These are phyloP conservation scores for Antheraea yamamai DNA, from an alignment of 2,888 invertebrate species.

Conservation along the genomic window DNA sequence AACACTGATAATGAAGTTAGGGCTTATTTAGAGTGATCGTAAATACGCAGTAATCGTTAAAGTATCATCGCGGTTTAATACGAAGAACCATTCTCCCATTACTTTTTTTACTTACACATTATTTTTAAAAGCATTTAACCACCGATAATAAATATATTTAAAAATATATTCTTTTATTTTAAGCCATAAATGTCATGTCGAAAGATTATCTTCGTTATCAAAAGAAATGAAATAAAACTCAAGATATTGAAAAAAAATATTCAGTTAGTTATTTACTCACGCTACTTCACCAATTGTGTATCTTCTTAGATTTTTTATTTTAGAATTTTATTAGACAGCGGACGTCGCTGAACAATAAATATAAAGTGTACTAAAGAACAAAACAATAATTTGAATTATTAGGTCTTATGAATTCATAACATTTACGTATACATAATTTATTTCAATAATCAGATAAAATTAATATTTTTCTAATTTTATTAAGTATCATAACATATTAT, in stretches of 20 bases:
- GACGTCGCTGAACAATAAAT: neutral
- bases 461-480: neutral
- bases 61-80: neutral
- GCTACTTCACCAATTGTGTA: neutral
- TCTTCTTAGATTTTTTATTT: neutral
- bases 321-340: neutral
- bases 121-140: neutral
- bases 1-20: conserved; percentile 50
- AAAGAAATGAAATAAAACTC: neutral
- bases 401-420: neutral
- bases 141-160: neutral
- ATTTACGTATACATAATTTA: neutral
- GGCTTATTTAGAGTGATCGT: conserved; percentile 35
- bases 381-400: neutral
- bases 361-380: neutral
- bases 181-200: neutral
- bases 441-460: neutral
- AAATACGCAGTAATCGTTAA: neutral
- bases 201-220: neutral
- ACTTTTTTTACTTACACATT: neutral
- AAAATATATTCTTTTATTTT: neutral
- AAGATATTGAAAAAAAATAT: too few relatives aligned
- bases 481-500: neutral
- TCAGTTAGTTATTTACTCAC: neutral
- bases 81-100: neutral